Base-by-base conservation (phyloP, 2,113 vertebrate genomes). In the Tympanuchus pallidicinctus region DNA sequence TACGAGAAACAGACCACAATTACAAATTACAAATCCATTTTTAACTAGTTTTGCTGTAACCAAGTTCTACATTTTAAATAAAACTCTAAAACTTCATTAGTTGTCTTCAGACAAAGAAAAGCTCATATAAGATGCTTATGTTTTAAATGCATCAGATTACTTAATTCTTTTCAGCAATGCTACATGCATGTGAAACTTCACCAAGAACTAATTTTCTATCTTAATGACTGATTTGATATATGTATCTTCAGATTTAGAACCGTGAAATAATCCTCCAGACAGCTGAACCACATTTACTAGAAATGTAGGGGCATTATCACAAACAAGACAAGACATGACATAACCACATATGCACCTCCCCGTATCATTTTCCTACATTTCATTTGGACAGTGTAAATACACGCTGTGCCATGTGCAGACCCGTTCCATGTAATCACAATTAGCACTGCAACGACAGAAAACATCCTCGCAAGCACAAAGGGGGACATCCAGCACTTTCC, bases 281-380 rank as follows among this genome's bases (percentile, higher is more conserved):
- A 94, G 93, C 94, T 87, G 83, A 90, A 82, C 19, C 25, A 30
- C 50, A 92, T 91, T 90, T 78, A 90, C 67, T 74, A 85, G 50
- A 82, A 92, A 82, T 22, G n/a, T 2, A 66, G 19, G 15, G n/a
- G 15, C 4, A 20, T 77, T 89, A 90, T 22, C 59, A 24, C 69
- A 94, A 92, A 52, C 54, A 82, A 40, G 7, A 40, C 4, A 52
- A 42, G 47, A 59, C 18, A 34, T 95, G 92, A 95, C 86, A 82
- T 42, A 88, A 90, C 45, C 66, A 38, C 77, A 60, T n/a, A 56
- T 30, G 82, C 66, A 50, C 66, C 83, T 71, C 89, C 63, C 86
- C 81, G 4, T 56, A 76, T 47, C 74, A 45, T 89, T 94, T 95
- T 93, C 73, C 88, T 43, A 13, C 82, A 34, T n/a, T 82, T 86